Conservation (phyloP, 1,140 invertebrate genomes). For the Drosophila miranda region DNA sequence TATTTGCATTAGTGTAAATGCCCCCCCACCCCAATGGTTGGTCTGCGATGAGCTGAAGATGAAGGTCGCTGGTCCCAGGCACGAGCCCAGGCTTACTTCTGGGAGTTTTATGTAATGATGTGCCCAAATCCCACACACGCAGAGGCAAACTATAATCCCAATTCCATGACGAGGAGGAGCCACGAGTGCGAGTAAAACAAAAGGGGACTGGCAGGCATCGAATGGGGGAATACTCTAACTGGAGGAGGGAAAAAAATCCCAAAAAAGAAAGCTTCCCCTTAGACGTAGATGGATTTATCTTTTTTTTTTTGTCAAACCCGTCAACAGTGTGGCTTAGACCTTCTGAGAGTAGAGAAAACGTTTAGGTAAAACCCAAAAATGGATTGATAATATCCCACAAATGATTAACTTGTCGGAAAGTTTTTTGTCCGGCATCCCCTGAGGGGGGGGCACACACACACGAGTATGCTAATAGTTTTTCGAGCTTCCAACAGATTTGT, state of each 20-base stretch:
- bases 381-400: slow-evolving; percentile 80
- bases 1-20: slow-evolving; percentile 80
- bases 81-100: slow-evolving; percentile 49
- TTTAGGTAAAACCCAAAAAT: slow-evolving; percentile 68
- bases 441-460: slow-evolving; percentile 29
- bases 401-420: slow-evolving; percentile 77
- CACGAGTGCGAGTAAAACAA: slow-evolving; percentile 16
- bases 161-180: slow-evolving; percentile 18
- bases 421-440: slow-evolving; percentile 54
- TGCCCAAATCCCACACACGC: slow-evolving; percentile 65
- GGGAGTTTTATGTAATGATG: slow-evolving; percentile 77
- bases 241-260: neutral
- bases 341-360: slow-evolving; percentile 16
- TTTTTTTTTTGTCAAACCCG: slow-evolving; percentile 1
- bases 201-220: neutral
- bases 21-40: neutral
- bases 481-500: slow-evolving; percentile 61
- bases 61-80: slow-evolving; percentile 27
- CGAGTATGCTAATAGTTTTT: slow-evolving; percentile 75
- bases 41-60: neutral
- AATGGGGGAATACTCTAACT: slow-evolving; percentile 12
- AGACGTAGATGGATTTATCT: neutral
- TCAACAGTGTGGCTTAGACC: neutral
- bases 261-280: too few relatives aligned
- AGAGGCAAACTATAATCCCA: slow-evolving; percentile 47